phyloP scores from a whole-genome alignment of 2,888 invertebrate genomes.

The Epinotia bilunana region DNA sequence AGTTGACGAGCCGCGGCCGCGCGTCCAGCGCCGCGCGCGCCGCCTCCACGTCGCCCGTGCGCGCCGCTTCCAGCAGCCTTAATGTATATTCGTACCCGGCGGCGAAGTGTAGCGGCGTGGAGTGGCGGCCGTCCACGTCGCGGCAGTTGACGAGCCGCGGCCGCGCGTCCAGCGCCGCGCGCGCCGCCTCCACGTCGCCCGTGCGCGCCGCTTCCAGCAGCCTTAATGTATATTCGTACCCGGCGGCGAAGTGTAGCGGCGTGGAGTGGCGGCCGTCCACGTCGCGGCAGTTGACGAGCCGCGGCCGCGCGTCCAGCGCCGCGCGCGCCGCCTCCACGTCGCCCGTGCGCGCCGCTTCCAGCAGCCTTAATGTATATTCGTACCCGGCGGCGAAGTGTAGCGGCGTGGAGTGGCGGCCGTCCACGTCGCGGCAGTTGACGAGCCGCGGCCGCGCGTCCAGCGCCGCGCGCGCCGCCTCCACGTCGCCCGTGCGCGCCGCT shows the following conservation, averaged over 20 bases:
- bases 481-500: constrained; percentile 96
- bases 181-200: constrained; percentile 95
- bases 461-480: constrained; percentile 91
- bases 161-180: constrained; percentile 88
- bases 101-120: constrained; percentile 98
- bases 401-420: constrained; percentile 96
- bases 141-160: constrained; percentile 96
- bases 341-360: constrained; percentile 97
- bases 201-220: constrained; percentile 97
- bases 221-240: constrained; percentile 67
- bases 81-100: constrained; percentile 85
- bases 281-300: constrained; percentile 97
- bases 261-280: constrained; percentile 97
- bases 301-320: constrained; percentile 88
- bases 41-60: constrained; percentile 95
- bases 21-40: constrained; percentile 89
- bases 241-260: constrained; percentile 98
- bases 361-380: constrained; percentile 69
- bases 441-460: constrained; percentile 90
- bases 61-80: constrained; percentile 93
- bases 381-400: constrained; percentile 97
- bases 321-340: constrained; percentile 94
- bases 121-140: constrained; percentile 96
- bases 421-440: constrained; percentile 97
- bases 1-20: constrained; percentile 94